Conservation (phyloP, 2,797 vertebrate species). For the Scarus forsteni region DNA sequence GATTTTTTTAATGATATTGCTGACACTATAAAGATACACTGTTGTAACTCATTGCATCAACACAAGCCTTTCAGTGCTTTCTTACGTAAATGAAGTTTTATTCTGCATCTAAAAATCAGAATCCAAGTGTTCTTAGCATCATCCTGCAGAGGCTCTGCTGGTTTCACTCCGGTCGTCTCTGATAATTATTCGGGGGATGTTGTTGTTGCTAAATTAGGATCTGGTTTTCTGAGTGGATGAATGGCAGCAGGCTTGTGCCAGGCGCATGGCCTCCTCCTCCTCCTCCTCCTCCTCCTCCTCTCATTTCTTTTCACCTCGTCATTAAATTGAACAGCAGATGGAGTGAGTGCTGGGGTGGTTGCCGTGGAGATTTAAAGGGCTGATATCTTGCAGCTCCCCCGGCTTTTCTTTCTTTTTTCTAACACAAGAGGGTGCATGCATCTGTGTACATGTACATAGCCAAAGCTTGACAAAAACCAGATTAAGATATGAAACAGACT, state of each 20-base stretch:
- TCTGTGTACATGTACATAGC: background rate
- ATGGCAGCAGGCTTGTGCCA: slow-evolving; percentile 76
- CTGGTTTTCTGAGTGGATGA: slow-evolving; percentile 66
- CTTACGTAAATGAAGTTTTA: background rate
- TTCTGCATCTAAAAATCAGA: background rate
- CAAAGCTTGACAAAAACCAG: too few species aligned
- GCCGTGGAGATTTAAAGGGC: slow-evolving; percentile 71
- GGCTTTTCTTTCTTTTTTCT: slow-evolving; percentile 11
- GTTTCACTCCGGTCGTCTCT: slow-evolving; percentile 28
- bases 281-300: slow-evolving; percentile 33
- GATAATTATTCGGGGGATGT: slow-evolving; percentile 16
- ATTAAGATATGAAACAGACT: too few species aligned
- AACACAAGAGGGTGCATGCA: background rate
- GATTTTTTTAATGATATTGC: too few species aligned
- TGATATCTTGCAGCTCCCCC: slow-evolving; percentile 58
- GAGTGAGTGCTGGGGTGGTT: slow-evolving; percentile 66
- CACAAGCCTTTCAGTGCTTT: too few species aligned
- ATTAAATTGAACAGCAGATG: slow-evolving; percentile 80
- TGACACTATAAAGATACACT: too few species aligned
- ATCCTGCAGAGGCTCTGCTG: background rate
- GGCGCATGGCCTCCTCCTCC: slow-evolving; percentile 57
- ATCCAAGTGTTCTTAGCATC: background rate
- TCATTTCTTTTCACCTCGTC: slow-evolving; percentile 52
- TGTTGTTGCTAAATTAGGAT: slow-evolving; percentile 38
- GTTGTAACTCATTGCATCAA: too few species aligned